Evolutionary conservation across 2,797 vertebrate species (phyloP), one percentile per base, ranked within the genome.

Genomic region (Pogoniulus pusillus): DNA sequence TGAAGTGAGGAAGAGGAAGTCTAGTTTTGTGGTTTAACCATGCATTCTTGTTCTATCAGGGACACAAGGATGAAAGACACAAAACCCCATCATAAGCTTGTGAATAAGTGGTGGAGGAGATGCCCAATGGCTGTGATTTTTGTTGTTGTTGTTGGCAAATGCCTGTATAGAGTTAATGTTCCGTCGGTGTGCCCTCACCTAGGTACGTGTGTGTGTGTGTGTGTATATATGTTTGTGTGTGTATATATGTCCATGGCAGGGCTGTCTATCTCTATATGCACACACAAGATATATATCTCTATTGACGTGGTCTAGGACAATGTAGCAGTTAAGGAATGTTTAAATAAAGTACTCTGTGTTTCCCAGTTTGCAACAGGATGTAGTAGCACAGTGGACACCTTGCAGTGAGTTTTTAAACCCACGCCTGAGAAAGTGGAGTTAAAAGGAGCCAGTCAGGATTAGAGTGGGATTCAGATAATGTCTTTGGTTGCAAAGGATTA

Each of bases 51-150:
- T 97, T 96, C 97, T 97, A 97, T 98, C 97, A 97, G 97, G 97
- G 98, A 98, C 97, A 97, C 91, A 94, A 97, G 94, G 97, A 97
- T 95, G 97, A 37, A 83, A 92, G 82, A 82, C 39, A 74, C 65
- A 86, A 95, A 92, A 90, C 57, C 26, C 87, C 34, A 89, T 74
- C 94, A 96, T 95, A 98, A 98, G 98, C 97, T 98, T 98, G 98
- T 98, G 98, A 99, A 98, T 98, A 92, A 94, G 98, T 98, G 98
- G 97, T 97, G 94, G 97, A 97, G 51, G 95, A 97, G 97, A 98
- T 97, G 95, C 97, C 97, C n/a, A n/a, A n/a, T n/a, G n/a, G n/a
- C 97, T 97, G 95, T 96, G 96, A 37, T 97, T 95, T 91, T 37
- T 97, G 94, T 93, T 95, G 96, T 95, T 96, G 95, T 93, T 95